phyloP scores from a whole-genome alignment of 1,140 invertebrate genomes.

The Drosophila paulistorum region DNA sequence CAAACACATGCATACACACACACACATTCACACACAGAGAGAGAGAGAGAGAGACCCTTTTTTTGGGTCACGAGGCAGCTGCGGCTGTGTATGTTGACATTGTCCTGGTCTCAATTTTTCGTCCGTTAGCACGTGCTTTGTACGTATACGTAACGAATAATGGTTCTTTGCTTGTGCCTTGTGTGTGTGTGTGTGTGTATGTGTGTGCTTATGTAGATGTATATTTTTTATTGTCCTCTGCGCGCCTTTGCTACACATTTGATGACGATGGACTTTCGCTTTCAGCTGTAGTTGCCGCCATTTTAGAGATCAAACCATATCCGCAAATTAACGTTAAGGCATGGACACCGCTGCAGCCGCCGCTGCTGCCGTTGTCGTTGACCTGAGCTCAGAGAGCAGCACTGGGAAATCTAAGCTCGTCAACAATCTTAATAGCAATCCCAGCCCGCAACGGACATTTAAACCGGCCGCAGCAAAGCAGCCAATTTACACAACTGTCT shows the following conservation, averaged over 20 bases:
- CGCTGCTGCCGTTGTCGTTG: conserved; percentile 69
- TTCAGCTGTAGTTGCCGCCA: conserved; percentile 57
- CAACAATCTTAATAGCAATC: conserved; percentile 40
- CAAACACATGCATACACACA: conserved; percentile 12
- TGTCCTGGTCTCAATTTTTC: conserved; percentile 72
- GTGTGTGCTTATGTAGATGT: conserved; percentile 7
- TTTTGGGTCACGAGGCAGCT: conserved; percentile 77
- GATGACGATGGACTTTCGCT: conserved; percentile 53
- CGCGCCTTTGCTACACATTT: conserved; percentile 57
- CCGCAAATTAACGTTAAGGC: conserved; percentile 29
- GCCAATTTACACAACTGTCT: neutral
- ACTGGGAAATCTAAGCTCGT: conserved; percentile 46
- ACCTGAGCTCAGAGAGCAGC: conserved; percentile 55
- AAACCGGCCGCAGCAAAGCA: conserved; percentile 11
- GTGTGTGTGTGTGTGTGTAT: neutral
- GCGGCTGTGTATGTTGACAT: conserved; percentile 70
- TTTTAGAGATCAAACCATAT: conserved; percentile 42
- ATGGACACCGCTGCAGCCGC: conserved; percentile 75
- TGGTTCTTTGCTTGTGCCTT: conserved; percentile 9
- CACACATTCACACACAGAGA: conserved; percentile 23
- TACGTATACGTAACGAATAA: conserved; percentile 68
- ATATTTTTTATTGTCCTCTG: conserved; percentile 35
- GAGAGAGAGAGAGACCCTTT: conserved; percentile 15
- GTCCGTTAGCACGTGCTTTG: conserved; percentile 73
- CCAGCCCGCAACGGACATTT: neutral